Conservation (phyloP, 2,797 vertebrate genomes). For the Pantherophis alleghaniensis region DNA sequence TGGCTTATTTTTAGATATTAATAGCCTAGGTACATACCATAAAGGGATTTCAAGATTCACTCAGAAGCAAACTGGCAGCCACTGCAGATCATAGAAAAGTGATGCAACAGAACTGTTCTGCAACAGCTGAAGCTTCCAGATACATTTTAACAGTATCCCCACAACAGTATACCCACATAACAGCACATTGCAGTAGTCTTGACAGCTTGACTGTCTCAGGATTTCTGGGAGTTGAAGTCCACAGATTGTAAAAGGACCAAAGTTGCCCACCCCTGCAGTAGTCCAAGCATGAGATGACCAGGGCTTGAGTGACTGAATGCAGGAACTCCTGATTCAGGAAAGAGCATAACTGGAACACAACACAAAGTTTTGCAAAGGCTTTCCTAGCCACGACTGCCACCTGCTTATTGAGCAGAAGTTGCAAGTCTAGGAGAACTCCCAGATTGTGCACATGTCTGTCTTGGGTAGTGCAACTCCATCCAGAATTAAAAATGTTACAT, state of each 20-base stretch:
- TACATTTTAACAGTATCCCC: neutral
- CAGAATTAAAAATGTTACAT: neutral
- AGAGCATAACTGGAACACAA: neutral
- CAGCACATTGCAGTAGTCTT: neutral
- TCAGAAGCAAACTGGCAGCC: neutral
- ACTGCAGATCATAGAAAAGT: neutral
- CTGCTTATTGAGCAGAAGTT: neutral
- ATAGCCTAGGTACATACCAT: neutral
- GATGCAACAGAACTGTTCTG: neutral
- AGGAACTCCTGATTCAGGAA: neutral
- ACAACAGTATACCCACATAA: neutral
- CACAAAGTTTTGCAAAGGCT: neutral
- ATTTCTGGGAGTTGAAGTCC: too few species aligned
- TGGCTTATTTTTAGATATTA: neutral
- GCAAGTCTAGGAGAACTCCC: neutral
- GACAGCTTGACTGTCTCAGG: too few species aligned
- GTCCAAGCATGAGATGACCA: neutral
- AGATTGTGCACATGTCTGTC: neutral
- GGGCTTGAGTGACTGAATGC: neutral
- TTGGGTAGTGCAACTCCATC: neutral
- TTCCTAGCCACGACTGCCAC: neutral
- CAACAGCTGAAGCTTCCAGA: neutral
- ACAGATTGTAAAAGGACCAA: too few species aligned
- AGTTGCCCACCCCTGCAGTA: neutral
- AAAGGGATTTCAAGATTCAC: neutral